Conservation (phyloP, 2,797 vertebrate genomes). For the Parauchenoglanis punctatus region DNA sequence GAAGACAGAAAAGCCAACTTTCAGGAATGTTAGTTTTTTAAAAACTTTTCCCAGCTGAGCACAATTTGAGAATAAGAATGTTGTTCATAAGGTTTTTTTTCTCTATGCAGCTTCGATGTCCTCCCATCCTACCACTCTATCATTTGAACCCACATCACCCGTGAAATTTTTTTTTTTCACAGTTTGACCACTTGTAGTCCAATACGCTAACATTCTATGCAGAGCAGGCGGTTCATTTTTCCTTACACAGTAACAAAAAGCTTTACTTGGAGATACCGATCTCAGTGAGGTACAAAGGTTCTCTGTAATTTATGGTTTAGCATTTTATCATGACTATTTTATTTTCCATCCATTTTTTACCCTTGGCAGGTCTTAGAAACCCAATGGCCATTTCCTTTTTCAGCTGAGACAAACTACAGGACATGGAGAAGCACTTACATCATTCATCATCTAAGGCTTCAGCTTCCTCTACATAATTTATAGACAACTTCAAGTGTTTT, state of each 20-base stretch:
- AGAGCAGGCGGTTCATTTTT: constrained; percentile 8
- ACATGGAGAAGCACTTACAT: constrained; percentile 39
- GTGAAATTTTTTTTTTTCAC: not conserved
- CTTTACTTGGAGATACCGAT: constrained; percentile 32
- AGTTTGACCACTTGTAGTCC: not conserved
- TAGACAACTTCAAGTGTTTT: constrained; percentile 7
- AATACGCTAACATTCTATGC: not conserved
- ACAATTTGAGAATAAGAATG: not conserved
- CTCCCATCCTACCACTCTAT: not conserved
- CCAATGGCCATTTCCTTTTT: constrained; percentile 39
- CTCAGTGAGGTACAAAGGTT: constrained; percentile 39
- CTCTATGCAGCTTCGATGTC: no score
- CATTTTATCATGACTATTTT: constrained; percentile 50
- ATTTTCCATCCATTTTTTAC: constrained; percentile 54
- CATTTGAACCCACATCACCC: not conserved
- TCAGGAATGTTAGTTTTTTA: not conserved
- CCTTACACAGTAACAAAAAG: constrained; percentile 36
- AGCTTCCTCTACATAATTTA: not conserved
- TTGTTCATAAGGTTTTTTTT: not conserved
- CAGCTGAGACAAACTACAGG: constrained; percentile 40
- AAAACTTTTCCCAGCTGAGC: not conserved
- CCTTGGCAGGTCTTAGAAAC: constrained; percentile 41
- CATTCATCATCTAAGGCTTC: not conserved
- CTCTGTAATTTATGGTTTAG: constrained; percentile 38
- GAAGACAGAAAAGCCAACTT: not conserved